These are phyloP conservation scores for Clistopyga incitator DNA, from an alignment of 2,888 invertebrate species.

Conservation along the genomic window DNA sequence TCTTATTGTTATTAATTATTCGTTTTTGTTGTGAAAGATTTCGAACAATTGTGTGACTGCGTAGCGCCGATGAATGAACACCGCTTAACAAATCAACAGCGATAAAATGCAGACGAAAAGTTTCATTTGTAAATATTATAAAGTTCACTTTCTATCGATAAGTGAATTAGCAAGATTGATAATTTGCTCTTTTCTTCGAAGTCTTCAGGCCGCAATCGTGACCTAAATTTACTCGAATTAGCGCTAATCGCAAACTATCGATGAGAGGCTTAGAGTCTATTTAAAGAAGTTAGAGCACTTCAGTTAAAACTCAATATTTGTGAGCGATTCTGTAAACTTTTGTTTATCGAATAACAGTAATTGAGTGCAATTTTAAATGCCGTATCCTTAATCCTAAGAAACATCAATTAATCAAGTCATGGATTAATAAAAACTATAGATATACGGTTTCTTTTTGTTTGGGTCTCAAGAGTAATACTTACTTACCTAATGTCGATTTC, in stretches of 20 bases:
- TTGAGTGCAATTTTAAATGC: too few relatives aligned
- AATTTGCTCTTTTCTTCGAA: neutral
- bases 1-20: neutral
- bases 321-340: too few relatives aligned
- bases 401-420: too few relatives aligned
- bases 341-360: too few relatives aligned
- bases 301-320: too few relatives aligned
- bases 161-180: neutral
- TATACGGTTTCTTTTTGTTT: too few relatives aligned
- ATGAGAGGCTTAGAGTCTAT: neutral
- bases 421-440: too few relatives aligned
- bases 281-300: neutral
- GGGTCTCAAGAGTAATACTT: too few relatives aligned
- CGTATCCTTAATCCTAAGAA: too few relatives aligned
- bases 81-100: neutral
- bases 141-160: neutral
- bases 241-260: neutral
- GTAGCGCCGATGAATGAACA: slow-evolving; percentile 11
- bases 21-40: neutral
- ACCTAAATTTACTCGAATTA: neutral
- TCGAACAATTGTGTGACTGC: neutral
- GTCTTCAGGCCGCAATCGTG: neutral
- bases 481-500: too few relatives aligned
- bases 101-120: neutral
- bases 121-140: neutral